Base-by-base conservation (phyloP, 2,888 invertebrate species). In the Mythimna loreyi region DNA sequence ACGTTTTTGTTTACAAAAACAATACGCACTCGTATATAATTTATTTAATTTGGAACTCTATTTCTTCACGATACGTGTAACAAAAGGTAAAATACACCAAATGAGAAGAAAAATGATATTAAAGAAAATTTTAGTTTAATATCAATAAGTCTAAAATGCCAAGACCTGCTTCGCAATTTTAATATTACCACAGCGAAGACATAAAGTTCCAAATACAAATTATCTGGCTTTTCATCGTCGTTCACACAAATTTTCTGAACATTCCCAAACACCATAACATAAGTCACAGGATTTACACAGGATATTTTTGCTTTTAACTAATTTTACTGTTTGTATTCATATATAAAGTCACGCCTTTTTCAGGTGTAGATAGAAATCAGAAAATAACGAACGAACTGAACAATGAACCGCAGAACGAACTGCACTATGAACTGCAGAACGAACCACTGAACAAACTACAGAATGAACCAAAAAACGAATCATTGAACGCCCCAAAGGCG, bases 251-350 rank as follows among this genome's bases (percentile, higher is more conserved):
- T 68, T 67, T 74, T 23, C 23, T 25, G 23, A 72, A 75, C 67
- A 55, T 36, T 25, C 49, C 33, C 64, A 60, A 53, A 63, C 43
- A 72, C 65, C 71, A 57, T 47, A 11, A 40, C 43, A 19, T 40
- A 75, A 55, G 52, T 68, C 77, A 80, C 52, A 64, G 58, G 58
- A 71, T 62, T 67, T n/a, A n/a, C 77, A 80, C 52, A 64, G 58
- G 58, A 71, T 62, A n/a, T n/a, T n/a, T 67, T 49, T 49, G 16
- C 49, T 57, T 59, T 49, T 68, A 68, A 43, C 45, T 70, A 70
- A 71, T 63, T 69, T 72, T 28, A 71, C 53, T 76, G 78, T 56
- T 49, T 53, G n/a, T n/a, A 8, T 45, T n/a, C 43, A 45, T n/a
- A 45, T 2, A 45, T 45, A 45, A 45, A 45, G n/a, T n/a, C 43